Evolutionary conservation across 2,113 vertebrate genomes (phyloP), one percentile per base, ranked within the genome.

Genomic region (Elaphurus davidianus): DNA sequence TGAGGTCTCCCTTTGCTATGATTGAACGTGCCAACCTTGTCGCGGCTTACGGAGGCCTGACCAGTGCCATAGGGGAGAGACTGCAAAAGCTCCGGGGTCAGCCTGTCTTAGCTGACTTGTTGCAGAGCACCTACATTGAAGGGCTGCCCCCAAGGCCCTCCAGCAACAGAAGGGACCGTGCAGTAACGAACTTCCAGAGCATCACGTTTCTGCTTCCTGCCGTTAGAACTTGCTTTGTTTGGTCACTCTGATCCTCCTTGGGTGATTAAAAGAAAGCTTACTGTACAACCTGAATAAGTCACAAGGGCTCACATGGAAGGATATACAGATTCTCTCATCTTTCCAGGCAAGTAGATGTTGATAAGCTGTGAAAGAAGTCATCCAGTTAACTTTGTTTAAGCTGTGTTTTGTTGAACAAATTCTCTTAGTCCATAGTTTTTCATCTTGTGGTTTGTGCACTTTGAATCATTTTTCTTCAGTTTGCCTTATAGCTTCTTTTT

Each of bases 21-120:
- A 99, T 99, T 78, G 99, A 99, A 98, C 99, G 99, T 97, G 99
- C 99, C 97, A 99, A 99, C 96, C 99, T 99, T 17, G 99, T 99
- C 81, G 99, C 99, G 98, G 99, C 99, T 71, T 99, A 99, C 97
- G 98, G 99, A 99, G 99, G 99, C 95, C 98, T 99, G 96, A 99
- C 99, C 1, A 98, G 97, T 81, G 98, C 98, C 1, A 99, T 99
- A 43, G 99, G 98, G 96, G 98, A 99, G 87, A 99, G 99, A 76
- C 98, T 99, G 45, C 98, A 99, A 84, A 98, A 98, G 16, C 98
- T 99, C 96, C 84, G 55, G 1, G 98, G 98, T 7, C 95, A 96
- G 23, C 97, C 97, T 30, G 89, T 99, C 47, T 82, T 98, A 0
- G 96, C 98, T 13, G 87, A 98, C 0, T 97, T 98, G 76, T 98